These are phyloP conservation scores for Bellardia pandia DNA, from an alignment of 2,888 invertebrate species.

Conservation along the genomic window DNA sequence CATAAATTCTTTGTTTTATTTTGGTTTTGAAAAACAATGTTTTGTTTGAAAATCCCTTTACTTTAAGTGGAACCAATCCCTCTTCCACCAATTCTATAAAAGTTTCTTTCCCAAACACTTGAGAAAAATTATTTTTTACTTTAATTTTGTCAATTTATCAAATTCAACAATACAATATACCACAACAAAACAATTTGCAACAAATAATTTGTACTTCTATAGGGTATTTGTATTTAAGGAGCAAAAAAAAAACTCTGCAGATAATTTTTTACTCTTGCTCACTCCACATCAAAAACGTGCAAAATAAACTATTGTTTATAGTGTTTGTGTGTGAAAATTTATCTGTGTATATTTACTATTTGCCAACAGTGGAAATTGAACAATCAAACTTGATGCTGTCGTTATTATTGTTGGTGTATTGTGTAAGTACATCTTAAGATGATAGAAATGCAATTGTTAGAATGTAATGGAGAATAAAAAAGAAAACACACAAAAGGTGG, in stretches of 20 bases:
- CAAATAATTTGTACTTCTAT: not conserved
- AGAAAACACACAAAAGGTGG: slow-evolving; percentile 1
- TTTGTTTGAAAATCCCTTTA: too few species aligned
- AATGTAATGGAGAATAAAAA: slow-evolving; percentile 29
- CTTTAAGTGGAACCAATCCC: too few species aligned
- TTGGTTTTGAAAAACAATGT: too few species aligned
- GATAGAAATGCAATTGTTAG: slow-evolving; percentile 54
- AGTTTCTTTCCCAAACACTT: too few species aligned
- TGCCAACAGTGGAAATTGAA: slow-evolving; percentile 60
- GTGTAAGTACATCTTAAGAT: slow-evolving; percentile 48
- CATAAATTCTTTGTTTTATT: too few species aligned
- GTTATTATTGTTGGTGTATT: not conserved
- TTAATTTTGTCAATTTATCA: too few species aligned
- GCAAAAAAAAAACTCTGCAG: not conserved
- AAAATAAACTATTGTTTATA: slow-evolving; percentile 5
- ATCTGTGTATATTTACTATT: slow-evolving; percentile 28
- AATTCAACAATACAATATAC: too few species aligned
- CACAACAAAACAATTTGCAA: too few species aligned
- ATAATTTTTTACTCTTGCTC: not conserved
- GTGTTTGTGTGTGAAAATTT: not conserved
- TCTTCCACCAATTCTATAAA: too few species aligned
- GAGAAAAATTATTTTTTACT: too few species aligned
- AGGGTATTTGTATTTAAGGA: not conserved
- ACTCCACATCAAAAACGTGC: not conserved
- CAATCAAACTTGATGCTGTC: slow-evolving; percentile 48